Conservation (phyloP, 2,797 vertebrate genomes). For the Danio choprae region DNA sequence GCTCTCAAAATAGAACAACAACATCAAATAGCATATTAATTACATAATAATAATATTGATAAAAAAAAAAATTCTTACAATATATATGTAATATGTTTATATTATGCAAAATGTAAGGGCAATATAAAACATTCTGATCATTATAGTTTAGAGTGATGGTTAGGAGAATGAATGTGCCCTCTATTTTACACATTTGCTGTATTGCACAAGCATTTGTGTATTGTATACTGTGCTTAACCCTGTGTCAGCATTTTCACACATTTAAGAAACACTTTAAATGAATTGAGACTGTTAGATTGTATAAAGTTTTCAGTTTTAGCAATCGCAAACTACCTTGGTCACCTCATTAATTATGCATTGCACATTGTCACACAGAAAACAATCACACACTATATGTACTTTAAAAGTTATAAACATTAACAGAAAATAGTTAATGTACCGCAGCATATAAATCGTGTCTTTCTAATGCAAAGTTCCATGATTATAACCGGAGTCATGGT, state of each 20-base stretch:
- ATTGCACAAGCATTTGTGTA: background rate
- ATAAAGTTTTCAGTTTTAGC: too few species aligned
- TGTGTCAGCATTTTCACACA: constrained; percentile 8
- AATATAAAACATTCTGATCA: background rate
- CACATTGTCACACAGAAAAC: background rate
- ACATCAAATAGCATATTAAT: too few species aligned
- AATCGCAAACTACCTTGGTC: background rate
- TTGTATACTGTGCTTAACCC: background rate
- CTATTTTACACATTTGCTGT: background rate
- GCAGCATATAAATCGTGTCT: too few species aligned
- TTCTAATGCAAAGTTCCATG: background rate
- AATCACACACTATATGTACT: background rate
- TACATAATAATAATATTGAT: too few species aligned
- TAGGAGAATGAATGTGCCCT: background rate
- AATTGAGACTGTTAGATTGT: background rate
- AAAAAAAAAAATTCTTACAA: background rate
- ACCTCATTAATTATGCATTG: background rate
- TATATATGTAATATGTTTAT: background rate
- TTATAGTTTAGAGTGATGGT: background rate
- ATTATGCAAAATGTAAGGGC: background rate
- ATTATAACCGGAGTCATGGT: background rate
- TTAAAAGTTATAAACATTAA: background rate
- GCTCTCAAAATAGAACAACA: too few species aligned
- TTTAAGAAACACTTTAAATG: background rate
- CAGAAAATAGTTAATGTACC: too few species aligned